Base-by-base conservation (phyloP, 2,888 invertebrate species). In the Drosophila helvetica region DNA sequence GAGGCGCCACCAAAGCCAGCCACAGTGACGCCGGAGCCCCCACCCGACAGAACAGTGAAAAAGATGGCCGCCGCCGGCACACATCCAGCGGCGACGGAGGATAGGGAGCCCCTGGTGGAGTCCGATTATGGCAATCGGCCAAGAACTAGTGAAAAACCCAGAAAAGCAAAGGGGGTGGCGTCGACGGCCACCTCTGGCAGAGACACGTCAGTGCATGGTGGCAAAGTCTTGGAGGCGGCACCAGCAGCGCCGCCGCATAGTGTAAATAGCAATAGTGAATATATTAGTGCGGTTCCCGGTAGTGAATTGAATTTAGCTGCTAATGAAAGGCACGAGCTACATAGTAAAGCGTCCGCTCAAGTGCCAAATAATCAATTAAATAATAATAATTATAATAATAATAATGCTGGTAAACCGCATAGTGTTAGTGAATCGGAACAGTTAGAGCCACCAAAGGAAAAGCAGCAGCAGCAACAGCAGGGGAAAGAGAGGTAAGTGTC, bases 161-260 rank as follows among this genome's bases (percentile, higher is more conserved):
- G 6, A 50, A 18, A 51, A 58, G 46, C 42, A 33, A 54, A 18
- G 7, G 60, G 45, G 38, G 46, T 50, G 59, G 15, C 43, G 42
- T 18, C 25, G 38, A 48, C 30, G 57, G 53, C 38, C 38, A 57
- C 38, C 38, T 7, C 38, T 38, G 38, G 38, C 38, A 38, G 38
- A 67, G 83, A 88, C 83, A 83, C 83, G 83, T 83, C 83, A 83
- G 83, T 76, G 67, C 68, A 86, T 54, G 50, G 64, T 55, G 52
- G 17, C 46, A 42, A 65, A 55, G 19, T 69, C 47, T 17, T 46
- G 46, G 19, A 72, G 42, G 38, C 19, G 22, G 71, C 54, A n/a
- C 8, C 61, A 17, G 10, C 54, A 17, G 15, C 46, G 51, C 42
- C 71, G 9, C 18, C 18, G 10, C 53, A 27, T 54, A 69, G 63